Evolutionary conservation across 2,888 invertebrate species (phyloP).

Genomic region (Drosophila ustulata): DNA sequence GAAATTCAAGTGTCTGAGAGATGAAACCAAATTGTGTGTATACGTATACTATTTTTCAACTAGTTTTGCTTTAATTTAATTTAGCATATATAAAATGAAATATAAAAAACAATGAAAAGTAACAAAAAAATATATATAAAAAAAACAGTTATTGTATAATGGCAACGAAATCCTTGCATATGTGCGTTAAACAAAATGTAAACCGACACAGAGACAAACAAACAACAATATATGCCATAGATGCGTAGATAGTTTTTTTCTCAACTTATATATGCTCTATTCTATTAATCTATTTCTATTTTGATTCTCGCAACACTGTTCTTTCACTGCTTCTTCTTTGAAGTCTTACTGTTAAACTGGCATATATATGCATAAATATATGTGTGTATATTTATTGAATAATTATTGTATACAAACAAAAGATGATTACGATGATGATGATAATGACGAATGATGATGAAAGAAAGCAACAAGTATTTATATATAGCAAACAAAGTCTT

Average conservation of each 20-base stretch:
- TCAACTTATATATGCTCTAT: constrained; percentile 57
- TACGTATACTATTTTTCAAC: constrained; percentile 79
- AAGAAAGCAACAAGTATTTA: constrained; percentile 21
- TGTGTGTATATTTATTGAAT: constrained; percentile 57
- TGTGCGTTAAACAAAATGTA: constrained; percentile 43
- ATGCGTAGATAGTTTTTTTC: constrained; percentile 55
- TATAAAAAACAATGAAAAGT: constrained; percentile 22
- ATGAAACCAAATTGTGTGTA: constrained; percentile 79
- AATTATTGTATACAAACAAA: constrained; percentile 52
- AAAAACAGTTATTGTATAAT: constrained; percentile 64
- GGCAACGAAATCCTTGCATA: constrained; percentile 74
- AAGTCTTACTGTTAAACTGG: constrained; percentile 67
- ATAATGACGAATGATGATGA: constrained; percentile 11
- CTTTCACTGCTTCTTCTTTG: constrained; percentile 71
- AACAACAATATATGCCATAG: constrained; percentile 55
- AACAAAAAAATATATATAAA: constrained; percentile 14
- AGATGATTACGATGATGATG: constrained; percentile 1
- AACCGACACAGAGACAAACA: constrained; percentile 32
- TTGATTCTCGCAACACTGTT: constrained; percentile 68
- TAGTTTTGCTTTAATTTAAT: constrained; percentile 79
- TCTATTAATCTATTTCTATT: constrained; percentile 51
- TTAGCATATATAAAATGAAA: constrained; percentile 60
- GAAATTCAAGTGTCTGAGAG: constrained; percentile 78
- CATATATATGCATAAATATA: constrained; percentile 45
- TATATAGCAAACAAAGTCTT: constrained; percentile 47